phyloP scores from a whole-genome alignment of 2,888 invertebrate species.

The Drosophila hamatofila region DNA sequence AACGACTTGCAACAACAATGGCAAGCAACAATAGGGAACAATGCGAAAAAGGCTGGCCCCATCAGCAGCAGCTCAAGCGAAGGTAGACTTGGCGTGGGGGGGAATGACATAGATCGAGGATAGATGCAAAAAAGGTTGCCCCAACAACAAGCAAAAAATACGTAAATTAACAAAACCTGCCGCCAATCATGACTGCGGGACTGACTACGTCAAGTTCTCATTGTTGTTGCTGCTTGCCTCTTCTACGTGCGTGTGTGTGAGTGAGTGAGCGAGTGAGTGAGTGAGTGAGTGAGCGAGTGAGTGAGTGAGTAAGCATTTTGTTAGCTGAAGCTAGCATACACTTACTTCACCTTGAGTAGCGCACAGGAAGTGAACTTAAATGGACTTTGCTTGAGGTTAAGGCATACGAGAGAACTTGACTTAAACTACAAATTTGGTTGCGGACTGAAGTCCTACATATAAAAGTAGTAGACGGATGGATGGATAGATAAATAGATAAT shows the following conservation, averaged over 20 bases:
- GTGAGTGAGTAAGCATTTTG: slow-evolving; percentile 12
- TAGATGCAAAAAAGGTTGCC: slow-evolving; percentile 43
- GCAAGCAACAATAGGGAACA: slow-evolving; percentile 34
- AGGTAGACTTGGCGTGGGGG: background rate
- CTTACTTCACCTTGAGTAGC: slow-evolving; percentile 19
- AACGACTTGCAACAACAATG: slow-evolving; percentile 12
- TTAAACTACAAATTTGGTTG: background rate
- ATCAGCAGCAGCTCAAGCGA: slow-evolving; percentile 17
- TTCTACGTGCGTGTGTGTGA: background rate
- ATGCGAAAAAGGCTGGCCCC: slow-evolving; percentile 36
- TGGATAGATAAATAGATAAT: background rate
- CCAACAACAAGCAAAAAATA: slow-evolving; percentile 39
- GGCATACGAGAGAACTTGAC: background rate
- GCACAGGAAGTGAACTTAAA: slow-evolving; percentile 11
- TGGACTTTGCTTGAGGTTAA: background rate
- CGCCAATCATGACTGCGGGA: slow-evolving; percentile 67
- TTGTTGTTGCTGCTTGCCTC: background rate
- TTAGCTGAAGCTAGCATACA: slow-evolving; percentile 20
- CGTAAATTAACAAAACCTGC: slow-evolving; percentile 81
- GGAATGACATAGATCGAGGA: slow-evolving; percentile 36
- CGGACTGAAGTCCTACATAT: background rate
- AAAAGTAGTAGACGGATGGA: background rate
- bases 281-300: too few relatives aligned
- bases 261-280: too few relatives aligned
- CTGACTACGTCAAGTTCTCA: slow-evolving; percentile 27